phyloP scores from a whole-genome alignment of 2,888 invertebrate species.

The Trichopria drosophilae region DNA sequence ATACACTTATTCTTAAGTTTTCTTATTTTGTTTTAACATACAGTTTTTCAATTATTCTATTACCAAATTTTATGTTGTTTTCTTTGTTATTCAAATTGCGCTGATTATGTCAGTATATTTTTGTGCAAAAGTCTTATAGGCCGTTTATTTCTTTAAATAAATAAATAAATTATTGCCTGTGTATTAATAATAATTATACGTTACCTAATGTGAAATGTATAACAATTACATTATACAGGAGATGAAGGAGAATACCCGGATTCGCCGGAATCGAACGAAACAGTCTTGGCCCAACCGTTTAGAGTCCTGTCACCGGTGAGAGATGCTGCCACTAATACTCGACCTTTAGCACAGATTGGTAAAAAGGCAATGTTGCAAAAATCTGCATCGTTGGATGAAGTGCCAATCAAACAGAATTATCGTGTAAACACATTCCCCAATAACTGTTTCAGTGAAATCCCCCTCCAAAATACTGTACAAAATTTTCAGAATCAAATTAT shows the following conservation, averaged over 20 bases:
- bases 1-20: no score
- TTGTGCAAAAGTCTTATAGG: no score
- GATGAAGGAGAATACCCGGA: constrained; percentile 54
- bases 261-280: constrained; percentile 56
- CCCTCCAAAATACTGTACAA: constrained; percentile 54
- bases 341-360: constrained; percentile 37
- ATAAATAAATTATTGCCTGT: no score
- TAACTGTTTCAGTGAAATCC: constrained; percentile 50
- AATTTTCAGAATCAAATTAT: constrained; percentile 57
- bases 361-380: constrained; percentile 43
- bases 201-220: background rate
- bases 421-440: constrained; percentile 39
- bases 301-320: constrained; percentile 53
- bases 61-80: no score
- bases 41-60: no score
- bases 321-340: constrained; percentile 53
- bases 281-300: constrained; percentile 51
- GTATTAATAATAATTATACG: no score
- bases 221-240: no score
- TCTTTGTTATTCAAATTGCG: no score
- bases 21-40: no score
- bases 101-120: no score
- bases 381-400: constrained; percentile 41
- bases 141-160: no score
- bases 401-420: constrained; percentile 41